phyloP scores from a whole-genome alignment of 2,113 vertebrate genomes.

The Willisornis vidua region DNA sequence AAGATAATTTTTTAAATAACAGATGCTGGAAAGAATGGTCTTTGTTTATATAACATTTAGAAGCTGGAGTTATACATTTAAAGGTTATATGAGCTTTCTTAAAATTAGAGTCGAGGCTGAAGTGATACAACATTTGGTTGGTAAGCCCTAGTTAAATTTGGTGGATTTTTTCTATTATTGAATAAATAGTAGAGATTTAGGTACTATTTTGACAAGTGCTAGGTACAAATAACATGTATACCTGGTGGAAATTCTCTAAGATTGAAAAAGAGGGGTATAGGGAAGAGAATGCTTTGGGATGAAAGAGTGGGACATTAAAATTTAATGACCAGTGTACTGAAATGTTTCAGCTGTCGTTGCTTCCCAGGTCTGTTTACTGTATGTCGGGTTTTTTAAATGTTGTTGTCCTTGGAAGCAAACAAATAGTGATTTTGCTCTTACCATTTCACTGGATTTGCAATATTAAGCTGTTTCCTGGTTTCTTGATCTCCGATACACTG shows the following conservation, averaged over 20 bases:
- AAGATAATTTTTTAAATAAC: neutral
- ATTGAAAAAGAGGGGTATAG: neutral
- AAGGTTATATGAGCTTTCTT: neutral
- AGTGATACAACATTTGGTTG: neutral
- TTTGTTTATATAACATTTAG: neutral
- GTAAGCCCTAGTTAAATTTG: neutral
- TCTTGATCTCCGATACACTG: neutral
- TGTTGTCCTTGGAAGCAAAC: constrained; percentile 12
- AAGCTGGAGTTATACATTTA: neutral
- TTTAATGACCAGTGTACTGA: neutral
- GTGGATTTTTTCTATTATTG: neutral
- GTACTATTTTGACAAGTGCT: neutral
- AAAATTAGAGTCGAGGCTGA: neutral
- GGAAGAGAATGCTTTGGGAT: neutral
- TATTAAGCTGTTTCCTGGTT: neutral
- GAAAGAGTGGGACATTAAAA: neutral
- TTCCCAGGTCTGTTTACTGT: neutral
- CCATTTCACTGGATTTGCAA: neutral
- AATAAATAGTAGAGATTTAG: neutral
- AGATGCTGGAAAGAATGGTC: neutral
- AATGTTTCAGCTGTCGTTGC: neutral
- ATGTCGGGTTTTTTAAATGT: neutral
- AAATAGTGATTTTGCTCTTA: neutral
- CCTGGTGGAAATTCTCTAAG: neutral
- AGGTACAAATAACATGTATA: neutral